These are phyloP conservation scores for Tetragonula clypearis DNA, from an alignment of 1,140 invertebrate species.

Conservation along the genomic window DNA sequence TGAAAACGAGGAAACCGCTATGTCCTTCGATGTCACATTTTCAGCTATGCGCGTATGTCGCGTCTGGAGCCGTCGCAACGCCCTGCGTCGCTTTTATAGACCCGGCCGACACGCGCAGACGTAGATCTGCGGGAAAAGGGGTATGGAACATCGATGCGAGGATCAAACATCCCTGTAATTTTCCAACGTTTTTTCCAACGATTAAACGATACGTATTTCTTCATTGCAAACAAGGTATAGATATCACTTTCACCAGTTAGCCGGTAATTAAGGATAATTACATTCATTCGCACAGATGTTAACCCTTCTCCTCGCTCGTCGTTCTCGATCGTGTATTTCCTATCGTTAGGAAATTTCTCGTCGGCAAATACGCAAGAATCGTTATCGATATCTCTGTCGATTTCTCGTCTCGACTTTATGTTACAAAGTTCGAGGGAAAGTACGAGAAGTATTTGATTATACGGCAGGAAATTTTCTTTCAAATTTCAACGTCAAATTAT, in stretches of 20 bases:
- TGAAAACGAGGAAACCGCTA: neutral
- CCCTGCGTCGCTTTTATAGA: conserved; percentile 76
- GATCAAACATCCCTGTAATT: conserved; percentile 46
- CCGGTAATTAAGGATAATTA: neutral
- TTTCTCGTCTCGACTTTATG: no score
- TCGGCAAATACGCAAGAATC: neutral
- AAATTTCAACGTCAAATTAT: no score
- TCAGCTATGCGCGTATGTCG: conserved; percentile 75
- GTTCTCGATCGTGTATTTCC: neutral
- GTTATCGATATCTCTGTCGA: neutral
- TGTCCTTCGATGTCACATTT: conserved; percentile 71
- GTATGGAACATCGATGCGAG: conserved; percentile 55
- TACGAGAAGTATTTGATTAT: no score
- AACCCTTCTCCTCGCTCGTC: neutral
- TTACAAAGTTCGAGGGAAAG: neutral
- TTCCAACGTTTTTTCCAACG: neutral
- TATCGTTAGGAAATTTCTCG: neutral
- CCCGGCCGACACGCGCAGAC: conserved; percentile 72
- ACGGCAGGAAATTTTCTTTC: no score
- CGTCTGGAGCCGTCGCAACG: conserved; percentile 77
- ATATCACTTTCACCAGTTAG: neutral
- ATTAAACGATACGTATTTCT: neutral
- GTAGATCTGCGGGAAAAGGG: conserved; percentile 57
- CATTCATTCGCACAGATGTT: neutral
- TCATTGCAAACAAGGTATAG: neutral